These are phyloP conservation scores for Spheniscus humboldti DNA, from an alignment of 2,797 vertebrate species.

Conservation along the genomic window DNA sequence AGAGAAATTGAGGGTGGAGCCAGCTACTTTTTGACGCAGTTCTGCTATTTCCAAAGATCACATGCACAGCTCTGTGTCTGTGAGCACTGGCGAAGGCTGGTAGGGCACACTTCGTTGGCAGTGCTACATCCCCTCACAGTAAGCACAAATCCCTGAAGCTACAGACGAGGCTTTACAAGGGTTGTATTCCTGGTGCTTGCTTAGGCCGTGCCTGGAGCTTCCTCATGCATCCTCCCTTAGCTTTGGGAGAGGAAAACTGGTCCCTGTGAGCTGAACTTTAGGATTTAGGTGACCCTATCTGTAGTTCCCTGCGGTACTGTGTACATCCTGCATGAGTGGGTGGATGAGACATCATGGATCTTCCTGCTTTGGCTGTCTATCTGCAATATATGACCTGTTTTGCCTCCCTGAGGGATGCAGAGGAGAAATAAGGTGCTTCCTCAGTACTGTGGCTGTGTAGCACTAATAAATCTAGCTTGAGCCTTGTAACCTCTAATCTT, in stretches of 20 bases:
- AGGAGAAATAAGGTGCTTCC: background rate
- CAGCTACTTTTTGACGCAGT: conserved; percentile 58
- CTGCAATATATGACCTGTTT: background rate
- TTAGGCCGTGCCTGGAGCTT: background rate
- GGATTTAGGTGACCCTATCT: background rate
- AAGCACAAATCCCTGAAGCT: background rate
- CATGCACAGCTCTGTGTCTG: conserved; percentile 1
- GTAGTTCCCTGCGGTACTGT: background rate
- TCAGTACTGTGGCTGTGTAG: background rate
- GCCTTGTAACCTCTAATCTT: background rate
- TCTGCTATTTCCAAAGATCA: conserved; percentile 58
- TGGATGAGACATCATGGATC: background rate
- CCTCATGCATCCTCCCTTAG: background rate
- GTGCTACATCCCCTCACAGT: background rate
- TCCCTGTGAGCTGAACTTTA: background rate
- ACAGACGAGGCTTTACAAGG: background rate
- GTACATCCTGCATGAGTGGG: background rate
- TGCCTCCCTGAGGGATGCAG: background rate
- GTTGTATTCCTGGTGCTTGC: background rate
- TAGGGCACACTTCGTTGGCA: background rate
- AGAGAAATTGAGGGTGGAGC: conserved; percentile 40
- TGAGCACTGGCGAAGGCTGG: background rate
- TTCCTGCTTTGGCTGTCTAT: background rate
- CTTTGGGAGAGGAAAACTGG: background rate
- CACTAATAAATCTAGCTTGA: background rate